Evolutionary conservation across 2,797 vertebrate species (phyloP), one percentile per base, ranked within the genome.

Genomic region (Lemur catta): DNA sequence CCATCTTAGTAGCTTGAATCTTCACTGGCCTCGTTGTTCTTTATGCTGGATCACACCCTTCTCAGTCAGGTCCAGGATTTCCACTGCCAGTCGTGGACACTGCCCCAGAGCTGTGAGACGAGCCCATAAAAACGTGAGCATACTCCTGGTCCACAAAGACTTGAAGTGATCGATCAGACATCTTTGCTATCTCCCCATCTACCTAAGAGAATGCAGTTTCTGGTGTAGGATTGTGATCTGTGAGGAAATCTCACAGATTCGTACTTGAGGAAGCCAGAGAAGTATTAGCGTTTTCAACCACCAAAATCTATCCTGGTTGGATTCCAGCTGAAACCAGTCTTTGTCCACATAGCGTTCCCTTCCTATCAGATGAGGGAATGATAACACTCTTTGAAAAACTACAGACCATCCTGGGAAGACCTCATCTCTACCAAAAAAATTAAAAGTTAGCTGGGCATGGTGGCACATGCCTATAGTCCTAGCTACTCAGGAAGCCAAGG

Each of bases 91-190:
- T 99, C 99, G 99, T 0, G 99, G 99, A 7, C 98, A 99, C 79
- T 99, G 98, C 96, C 99, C 99, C 57, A 99, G 98, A 0, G 99
- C 98, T 98, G 99, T 98, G 4, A 99, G 98, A 80, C 98, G 8
- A 99, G 99, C 46, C 41, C 99, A 93, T 0, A 99, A 99, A 89
- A 99, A 99, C 26, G 98, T 98, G 7, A 99, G 99, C 52, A 98
- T 98, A 17, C 99, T 99, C 38, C 99, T 98, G 24, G 98, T 99
- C 99, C 99, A 99, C 1, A 99, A 98, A 3, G 99, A 99, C 9
- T 99, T 99, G 96, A 99, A 99, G 96, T 99, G 99, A 28, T 99
- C 99, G 0, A 99, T 99, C 28, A 99, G 98, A 59, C 99, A 99
- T 99, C 97, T 99, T 99, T 1, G 99, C 99, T 0, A 98, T 99